Evolutionary conservation across 2,888 invertebrate genomes (phyloP), one percentile per base, ranked within the genome.

Genomic region (Drosophila siamana): DNA sequence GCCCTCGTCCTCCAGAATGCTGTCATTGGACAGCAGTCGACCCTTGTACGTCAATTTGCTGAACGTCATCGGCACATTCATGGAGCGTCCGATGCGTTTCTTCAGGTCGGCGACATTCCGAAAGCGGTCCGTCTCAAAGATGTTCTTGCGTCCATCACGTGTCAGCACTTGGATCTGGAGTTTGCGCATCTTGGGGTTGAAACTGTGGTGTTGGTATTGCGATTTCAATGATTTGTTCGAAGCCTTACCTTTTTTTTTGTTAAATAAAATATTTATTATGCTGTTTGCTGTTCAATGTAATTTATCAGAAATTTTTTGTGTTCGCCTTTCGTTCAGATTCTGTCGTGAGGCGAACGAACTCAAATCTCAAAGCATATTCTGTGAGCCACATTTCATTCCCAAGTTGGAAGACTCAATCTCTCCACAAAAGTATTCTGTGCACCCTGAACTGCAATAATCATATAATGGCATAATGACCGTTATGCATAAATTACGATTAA

Each of bases 31-130:
- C 33, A 83, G 63, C 36, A 86, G 3, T 8, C 62, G 70, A 0
- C 81, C 82, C 52, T 86, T 81, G 47, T 71, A 84, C 2, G 65
- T 47, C 54, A 83, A 22, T 15, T 72, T 67, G 9, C 82, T 86
- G 50, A 86, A 86, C 13, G 78, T 48, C 82, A 83, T 83, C 22
- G 82, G 82, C n/a, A 84, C 87, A 19, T 60, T 56, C 69, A 86
- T 41, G 13, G 28, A 40, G 2, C 71, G 69, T 0, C 82, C 82
- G 22, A 83, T 84, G 8, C 48, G 63, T n/a, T 47, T 22, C 60
- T 83, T 83, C 2, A 83, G 56, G 0, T 68, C 59, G n/a, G 61
- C 72, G 16, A 86, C 87, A 5, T 72, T 84, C 4, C 61, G 67
- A 0, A 62, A 78, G 2, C 73, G 72, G n/a, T 81, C 78, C 15